Evolutionary conservation across 1,140 invertebrate genomes (phyloP).

Genomic region (Tetraneura akinire): DNA sequence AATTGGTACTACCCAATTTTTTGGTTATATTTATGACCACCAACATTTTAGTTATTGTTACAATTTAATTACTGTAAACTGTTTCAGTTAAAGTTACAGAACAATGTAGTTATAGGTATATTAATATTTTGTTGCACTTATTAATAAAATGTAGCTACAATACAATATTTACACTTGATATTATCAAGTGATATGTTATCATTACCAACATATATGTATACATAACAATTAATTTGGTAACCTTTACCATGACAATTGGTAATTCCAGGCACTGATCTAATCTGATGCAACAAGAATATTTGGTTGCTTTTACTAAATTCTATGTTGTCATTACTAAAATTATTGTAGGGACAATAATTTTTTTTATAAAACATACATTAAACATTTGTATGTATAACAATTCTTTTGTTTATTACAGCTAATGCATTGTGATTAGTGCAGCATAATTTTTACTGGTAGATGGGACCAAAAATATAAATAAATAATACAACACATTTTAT

Average conservation of each 20-base stretch:
- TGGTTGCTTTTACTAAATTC: conserved; percentile 7
- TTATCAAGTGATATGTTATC: background rate
- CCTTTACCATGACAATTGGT: background rate
- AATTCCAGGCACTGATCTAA: background rate
- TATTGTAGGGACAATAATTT: background rate
- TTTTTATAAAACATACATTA: background rate
- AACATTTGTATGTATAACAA: background rate
- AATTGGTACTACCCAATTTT: background rate
- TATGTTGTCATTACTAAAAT: background rate
- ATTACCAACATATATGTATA: conserved; percentile 2
- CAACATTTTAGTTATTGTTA: conserved; percentile 8
- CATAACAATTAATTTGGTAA: background rate
- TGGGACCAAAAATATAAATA: too few species aligned
- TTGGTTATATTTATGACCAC: conserved; percentile 18
- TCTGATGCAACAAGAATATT: conserved; percentile 2
- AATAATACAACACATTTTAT: too few species aligned
- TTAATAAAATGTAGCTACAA: background rate
- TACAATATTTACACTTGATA: background rate
- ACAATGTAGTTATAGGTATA: background rate
- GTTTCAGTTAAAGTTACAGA: background rate
- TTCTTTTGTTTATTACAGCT: too few species aligned
- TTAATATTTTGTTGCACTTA: background rate
- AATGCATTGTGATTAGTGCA: too few species aligned
- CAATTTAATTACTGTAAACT: background rate
- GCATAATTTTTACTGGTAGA: too few species aligned